A percentile compares a stretch with the other conserved stretches of the same genome.
phyloP scores from a whole-genome alignment of 2,888 invertebrate species.

The Drosophila fulvimacula region DNA sequence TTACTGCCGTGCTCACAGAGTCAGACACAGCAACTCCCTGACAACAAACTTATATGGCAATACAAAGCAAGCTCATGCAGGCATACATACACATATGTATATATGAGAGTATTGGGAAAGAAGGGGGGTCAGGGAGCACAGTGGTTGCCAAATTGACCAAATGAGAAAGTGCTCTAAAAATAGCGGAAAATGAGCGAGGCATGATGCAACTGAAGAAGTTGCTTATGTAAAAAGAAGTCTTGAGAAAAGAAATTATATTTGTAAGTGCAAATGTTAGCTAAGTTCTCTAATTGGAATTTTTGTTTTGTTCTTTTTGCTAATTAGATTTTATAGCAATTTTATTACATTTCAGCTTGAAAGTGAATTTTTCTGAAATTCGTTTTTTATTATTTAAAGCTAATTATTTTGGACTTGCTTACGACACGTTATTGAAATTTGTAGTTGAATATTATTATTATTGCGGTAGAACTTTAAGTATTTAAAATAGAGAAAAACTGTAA shows the following conservation, averaged over 20 bases:
- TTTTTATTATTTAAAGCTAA: background rate
- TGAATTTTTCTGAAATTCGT: background rate
- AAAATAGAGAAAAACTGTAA: no score
- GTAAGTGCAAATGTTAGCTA: background rate
- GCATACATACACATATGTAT: background rate
- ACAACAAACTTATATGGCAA: slow-evolving; percentile 59
- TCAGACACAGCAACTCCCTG: slow-evolving; percentile 34
- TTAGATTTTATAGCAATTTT: slow-evolving; percentile 1
- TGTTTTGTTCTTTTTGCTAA: background rate
- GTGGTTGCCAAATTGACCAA: slow-evolving; percentile 47
- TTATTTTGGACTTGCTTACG: background rate
- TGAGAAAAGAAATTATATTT: no score
- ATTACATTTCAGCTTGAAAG: background rate
- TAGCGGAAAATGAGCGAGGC: slow-evolving; percentile 8
- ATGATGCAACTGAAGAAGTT: slow-evolving; percentile 20
- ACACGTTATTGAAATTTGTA: background rate
- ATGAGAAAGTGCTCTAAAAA: slow-evolving; percentile 28
- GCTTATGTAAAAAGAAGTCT: background rate
- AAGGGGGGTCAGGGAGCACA: slow-evolving; percentile 27
- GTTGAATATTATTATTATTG: background rate
- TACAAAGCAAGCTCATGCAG: slow-evolving; percentile 41
- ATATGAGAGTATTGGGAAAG: background rate
- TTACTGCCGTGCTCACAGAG: slow-evolving; percentile 66
- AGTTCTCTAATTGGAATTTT: background rate
- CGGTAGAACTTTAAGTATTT: background rate